Percentiles rank a stretch among this genome's conserved stretches.
These are phyloP conservation scores for Nycticryphes semicollaris DNA, from an alignment of 2,113 vertebrate species.

Conservation along the genomic window DNA sequence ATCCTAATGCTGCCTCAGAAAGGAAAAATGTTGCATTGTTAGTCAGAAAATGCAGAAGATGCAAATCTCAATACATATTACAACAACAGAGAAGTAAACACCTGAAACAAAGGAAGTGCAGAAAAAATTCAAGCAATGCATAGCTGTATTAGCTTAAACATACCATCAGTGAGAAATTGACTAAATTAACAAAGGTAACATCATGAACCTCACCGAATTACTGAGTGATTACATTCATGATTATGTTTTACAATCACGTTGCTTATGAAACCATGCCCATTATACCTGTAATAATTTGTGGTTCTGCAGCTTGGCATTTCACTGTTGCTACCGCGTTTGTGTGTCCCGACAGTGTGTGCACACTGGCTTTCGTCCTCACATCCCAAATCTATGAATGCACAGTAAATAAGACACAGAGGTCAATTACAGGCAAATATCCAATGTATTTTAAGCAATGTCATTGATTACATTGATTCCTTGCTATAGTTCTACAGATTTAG, in stretches of 20 bases:
- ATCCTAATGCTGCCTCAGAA: not conserved
- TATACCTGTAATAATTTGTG: constrained; percentile 94
- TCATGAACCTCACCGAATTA: not conserved
- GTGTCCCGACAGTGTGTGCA: constrained; percentile 92
- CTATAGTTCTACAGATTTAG: not conserved
- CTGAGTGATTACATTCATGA: not conserved
- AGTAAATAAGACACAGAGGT: not conserved
- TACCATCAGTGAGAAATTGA: not conserved
- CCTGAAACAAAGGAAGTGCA: not conserved
- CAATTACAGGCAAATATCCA: not conserved
- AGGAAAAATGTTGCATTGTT: not conserved
- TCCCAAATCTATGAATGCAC: constrained; percentile 89
- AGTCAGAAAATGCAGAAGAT: not conserved
- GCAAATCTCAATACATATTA: not conserved
- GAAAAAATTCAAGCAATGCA: not conserved
- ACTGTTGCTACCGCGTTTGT: constrained; percentile 98
- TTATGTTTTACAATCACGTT: not conserved
- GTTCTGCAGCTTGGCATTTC: constrained; percentile 92
- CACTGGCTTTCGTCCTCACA: constrained; percentile 94
- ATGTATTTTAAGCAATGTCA: not conserved
- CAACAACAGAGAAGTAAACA: not conserved
- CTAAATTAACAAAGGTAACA: not conserved
- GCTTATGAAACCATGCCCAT: not conserved
- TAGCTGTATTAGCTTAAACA: not conserved
- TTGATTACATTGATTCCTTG: not conserved